A percentile compares a stretch with the other conserved stretches of the same genome.
Evolutionary conservation across 2,888 invertebrate species (phyloP).

Genomic region (Poecilobothrus nobilitatus): DNA sequence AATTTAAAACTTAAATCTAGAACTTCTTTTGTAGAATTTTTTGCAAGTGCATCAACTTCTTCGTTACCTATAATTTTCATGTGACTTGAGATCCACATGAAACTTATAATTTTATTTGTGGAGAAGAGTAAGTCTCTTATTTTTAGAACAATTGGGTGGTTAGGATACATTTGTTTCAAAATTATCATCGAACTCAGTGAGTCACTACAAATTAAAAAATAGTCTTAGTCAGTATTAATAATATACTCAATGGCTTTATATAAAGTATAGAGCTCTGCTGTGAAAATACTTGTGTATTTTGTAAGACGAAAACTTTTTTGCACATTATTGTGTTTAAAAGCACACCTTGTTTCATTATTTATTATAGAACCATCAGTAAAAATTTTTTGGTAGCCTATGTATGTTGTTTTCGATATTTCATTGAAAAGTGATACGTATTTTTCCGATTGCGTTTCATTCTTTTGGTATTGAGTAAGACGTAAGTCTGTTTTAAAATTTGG

Average conservation of each 20-base stretch:
- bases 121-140: not conserved
- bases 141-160: no score
- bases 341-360: constrained; percentile 10
- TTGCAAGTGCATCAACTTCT: constrained; percentile 11
- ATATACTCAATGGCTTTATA: constrained; percentile 9
- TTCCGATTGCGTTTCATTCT: not conserved
- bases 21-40: not conserved
- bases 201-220: constrained; percentile 14
- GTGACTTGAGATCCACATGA: constrained; percentile 17
- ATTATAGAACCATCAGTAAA: constrained; percentile 12
- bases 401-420: not conserved
- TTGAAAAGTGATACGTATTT: no score
- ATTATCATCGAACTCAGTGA: constrained; percentile 13
- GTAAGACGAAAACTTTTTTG: constrained; percentile 8
- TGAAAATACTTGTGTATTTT: constrained; percentile 7
- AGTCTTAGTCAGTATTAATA: not conserved
- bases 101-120: not conserved
- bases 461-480: constrained; percentile 7
- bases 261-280: constrained; percentile 11
- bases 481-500: not conserved
- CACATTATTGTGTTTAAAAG: not conserved
- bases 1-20: not conserved
- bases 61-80: constrained; percentile 15
- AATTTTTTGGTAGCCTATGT: not conserved
- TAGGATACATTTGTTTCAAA: constrained; percentile 10